Conservation (phyloP, 2,113 vertebrate genomes). For the Mustela lutreola region DNA sequence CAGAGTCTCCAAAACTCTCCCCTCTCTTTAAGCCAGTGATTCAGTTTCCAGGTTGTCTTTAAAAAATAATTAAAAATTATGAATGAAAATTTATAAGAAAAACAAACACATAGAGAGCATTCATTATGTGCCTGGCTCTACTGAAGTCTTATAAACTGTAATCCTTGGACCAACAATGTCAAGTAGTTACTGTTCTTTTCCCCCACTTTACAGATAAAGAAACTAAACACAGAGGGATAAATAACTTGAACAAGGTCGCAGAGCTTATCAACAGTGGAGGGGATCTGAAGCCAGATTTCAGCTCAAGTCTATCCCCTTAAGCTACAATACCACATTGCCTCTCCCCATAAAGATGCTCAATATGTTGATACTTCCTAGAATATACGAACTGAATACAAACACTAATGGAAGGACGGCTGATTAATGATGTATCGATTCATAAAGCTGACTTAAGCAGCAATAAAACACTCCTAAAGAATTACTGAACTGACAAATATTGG, state of each 20-base stretch:
- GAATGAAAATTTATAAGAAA: neutral
- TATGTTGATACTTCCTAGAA: neutral
- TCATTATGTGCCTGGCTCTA: neutral
- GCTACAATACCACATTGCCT: neutral
- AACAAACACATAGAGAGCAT: neutral
- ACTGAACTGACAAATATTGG: neutral
- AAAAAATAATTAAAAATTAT: neutral
- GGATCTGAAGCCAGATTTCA: neutral
- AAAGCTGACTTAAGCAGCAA: neutral
- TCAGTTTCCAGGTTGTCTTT: neutral
- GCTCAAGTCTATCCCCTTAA: neutral
- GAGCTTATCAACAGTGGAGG: neutral
- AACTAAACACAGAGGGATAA: neutral
- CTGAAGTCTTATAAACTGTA: neutral
- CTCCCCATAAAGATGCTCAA: neutral
- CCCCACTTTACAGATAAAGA: neutral
- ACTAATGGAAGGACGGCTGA: neutral
- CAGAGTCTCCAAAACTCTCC: too few relatives aligned
- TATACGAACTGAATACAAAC: slow-evolving; percentile 14
- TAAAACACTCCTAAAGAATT: slow-evolving; percentile 37
- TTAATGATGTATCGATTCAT: neutral
- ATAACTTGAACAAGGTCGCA: neutral
- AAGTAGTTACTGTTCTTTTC: neutral
- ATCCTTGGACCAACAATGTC: neutral
- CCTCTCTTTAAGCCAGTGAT: neutral